Conservation (phyloP, 1,140 invertebrate species). For the Atta cephalotes region DNA sequence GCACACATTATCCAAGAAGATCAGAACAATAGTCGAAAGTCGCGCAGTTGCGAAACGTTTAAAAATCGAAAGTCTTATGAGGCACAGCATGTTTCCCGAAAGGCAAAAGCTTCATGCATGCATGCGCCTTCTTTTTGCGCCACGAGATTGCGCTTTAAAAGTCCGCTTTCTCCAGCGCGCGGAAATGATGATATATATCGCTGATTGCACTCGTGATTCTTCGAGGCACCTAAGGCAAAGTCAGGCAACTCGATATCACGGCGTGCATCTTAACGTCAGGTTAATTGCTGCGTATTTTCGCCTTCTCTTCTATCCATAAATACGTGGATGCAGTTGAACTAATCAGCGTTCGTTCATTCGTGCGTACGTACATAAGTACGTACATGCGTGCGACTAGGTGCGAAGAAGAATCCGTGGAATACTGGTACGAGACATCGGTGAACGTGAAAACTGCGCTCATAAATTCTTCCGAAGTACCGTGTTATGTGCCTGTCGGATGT, state of each 20-base stretch:
- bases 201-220: slow-evolving; percentile 19
- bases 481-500: slow-evolving; percentile 43
- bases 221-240: slow-evolving; percentile 6
- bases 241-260: slow-evolving; percentile 26
- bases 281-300: slow-evolving; percentile 46
- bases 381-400: slow-evolving; percentile 19
- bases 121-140: slow-evolving; percentile 45
- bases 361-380: neutral
- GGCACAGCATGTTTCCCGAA: slow-evolving; percentile 38
- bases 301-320: neutral
- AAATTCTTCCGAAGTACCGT: slow-evolving; percentile 71
- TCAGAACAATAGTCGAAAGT: slow-evolving; percentile 22
- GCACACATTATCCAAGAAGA: neutral
- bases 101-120: slow-evolving; percentile 54
- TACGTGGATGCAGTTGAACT: neutral
- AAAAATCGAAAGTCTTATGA: slow-evolving; percentile 44
- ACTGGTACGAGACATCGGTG: slow-evolving; percentile 52
- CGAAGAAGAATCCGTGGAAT: slow-evolving; percentile 49
- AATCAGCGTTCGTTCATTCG: neutral
- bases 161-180: slow-evolving; percentile 47
- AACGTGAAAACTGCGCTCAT: slow-evolving; percentile 73
- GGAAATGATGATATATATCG: slow-evolving; percentile 50
- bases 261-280: slow-evolving; percentile 25
- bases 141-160: slow-evolving; percentile 42
- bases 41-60: slow-evolving; percentile 21